Evolutionary conservation across 2,888 invertebrate genomes (phyloP), one percentile per base, ranked within the genome.

Genomic region (Orthosia cruda): DNA sequence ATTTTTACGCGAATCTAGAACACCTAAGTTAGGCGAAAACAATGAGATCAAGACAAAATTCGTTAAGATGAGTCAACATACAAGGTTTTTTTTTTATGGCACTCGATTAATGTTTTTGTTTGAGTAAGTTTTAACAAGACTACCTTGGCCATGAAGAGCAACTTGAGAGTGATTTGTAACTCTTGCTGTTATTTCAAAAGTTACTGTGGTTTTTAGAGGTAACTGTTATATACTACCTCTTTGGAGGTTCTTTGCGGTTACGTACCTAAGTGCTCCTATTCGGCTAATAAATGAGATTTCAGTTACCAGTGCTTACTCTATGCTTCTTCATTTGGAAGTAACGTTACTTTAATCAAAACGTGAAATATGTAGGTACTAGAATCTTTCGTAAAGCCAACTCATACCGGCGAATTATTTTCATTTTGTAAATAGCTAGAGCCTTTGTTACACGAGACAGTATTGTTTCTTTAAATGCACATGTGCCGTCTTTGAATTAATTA

Each of bases 11-110:
- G 58, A 85, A 70, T 77, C 77, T 74, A 74, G 78, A 74, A 54
- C 62, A 73, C 71, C 73, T 72, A 72, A 84, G 73, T 76, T 74
- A 76, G 55, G 20, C 58, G 59, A 74, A 84, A 77, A 85, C 86
- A 77, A 77, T 70, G 54, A 61, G 52, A 81, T 81, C 59, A 62
- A 65, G 32, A 50, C 26, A 45, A 57, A 81, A 62, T 84, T 84
- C 66, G 63, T 75, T 71, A 65, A 65, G 63, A 59, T 52, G 69
- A 73, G 61, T 71, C 55, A 47, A 57, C 59, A 65, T 68, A 40
- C 65, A 70, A 67, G 75, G 58, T 67, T n/a, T 50, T 45, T 84
- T 80, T 81, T 80, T 85, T 26, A 26, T 26, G 26, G 26, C 1
- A 26, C 26, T 26, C 26, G 26, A 26, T 26, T 26, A 26, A 26